Conservation (phyloP, 2,113 vertebrate genomes). For the Chloebia gouldiae region DNA sequence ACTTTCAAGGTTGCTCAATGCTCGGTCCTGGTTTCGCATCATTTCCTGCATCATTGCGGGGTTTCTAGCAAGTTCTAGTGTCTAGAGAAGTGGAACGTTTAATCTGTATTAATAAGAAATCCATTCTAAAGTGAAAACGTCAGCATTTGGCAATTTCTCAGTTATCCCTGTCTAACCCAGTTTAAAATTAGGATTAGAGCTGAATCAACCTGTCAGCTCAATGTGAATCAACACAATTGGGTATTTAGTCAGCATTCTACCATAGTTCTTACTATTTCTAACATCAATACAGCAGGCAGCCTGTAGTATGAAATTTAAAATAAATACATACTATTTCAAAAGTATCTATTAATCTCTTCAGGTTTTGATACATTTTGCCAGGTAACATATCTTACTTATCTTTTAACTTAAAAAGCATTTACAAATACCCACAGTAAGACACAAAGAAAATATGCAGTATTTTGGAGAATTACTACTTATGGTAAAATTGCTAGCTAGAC, state of each 20-base stretch:
- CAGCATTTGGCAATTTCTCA: neutral
- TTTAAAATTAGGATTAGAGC: neutral
- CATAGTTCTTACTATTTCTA: neutral
- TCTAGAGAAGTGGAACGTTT: constrained; percentile 66
- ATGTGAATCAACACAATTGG: neutral
- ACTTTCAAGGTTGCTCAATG: constrained; percentile 83
- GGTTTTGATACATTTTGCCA: neutral
- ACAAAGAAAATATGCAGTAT: neutral
- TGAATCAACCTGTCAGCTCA: neutral
- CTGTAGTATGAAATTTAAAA: neutral
- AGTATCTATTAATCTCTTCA: neutral
- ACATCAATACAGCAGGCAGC: neutral
- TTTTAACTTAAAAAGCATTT: neutral
- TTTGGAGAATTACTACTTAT: neutral
- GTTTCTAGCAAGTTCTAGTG: constrained; percentile 83
- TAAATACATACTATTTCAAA: neutral
- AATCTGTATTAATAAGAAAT: constrained; percentile 50
- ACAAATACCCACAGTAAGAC: neutral
- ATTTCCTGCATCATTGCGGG: constrained; percentile 87
- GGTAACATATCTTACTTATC: rapidly evolving
- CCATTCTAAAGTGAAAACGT: neutral
- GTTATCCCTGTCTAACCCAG: neutral
- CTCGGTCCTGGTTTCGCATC: constrained; percentile 85
- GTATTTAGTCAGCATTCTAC: neutral
- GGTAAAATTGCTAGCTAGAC: neutral